These are phyloP conservation scores for Clupea harengus DNA, from an alignment of 2,113 vertebrate genomes.

Conservation along the genomic window DNA sequence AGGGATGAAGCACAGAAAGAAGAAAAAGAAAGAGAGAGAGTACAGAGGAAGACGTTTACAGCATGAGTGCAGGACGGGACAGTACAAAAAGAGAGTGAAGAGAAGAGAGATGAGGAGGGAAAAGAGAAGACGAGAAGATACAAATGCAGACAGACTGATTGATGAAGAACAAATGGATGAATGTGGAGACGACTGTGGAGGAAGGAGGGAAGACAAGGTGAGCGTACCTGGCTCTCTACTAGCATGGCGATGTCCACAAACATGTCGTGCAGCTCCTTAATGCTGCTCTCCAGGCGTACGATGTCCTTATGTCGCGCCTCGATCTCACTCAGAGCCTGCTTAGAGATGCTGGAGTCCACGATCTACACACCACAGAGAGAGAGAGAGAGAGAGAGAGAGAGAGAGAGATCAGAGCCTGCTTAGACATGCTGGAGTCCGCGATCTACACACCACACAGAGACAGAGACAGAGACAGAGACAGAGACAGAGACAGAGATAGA, in stretches of 20 bases:
- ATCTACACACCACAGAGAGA: slow-evolving; percentile 71
- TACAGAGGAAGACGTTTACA: neutral
- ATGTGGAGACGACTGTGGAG: neutral
- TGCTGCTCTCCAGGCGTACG: slow-evolving; percentile 91
- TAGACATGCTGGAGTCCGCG: too few relatives aligned
- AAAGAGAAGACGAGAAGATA: neutral
- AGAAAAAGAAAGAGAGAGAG: slow-evolving; percentile 24
- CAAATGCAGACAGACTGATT: neutral
- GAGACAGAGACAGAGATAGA: too few relatives aligned
- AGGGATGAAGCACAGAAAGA: slow-evolving; percentile 14
- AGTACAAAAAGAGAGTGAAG: neutral
- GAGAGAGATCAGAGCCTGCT: too few relatives aligned
- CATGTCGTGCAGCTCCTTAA: slow-evolving; percentile 96
- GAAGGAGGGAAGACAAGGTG: neutral
- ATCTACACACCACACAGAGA: too few relatives aligned
- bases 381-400: slow-evolving; percentile 19
- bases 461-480: too few relatives aligned
- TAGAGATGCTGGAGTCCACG: slow-evolving; percentile 92
- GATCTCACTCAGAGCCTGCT: slow-evolving; percentile 94
- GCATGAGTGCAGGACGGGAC: neutral
- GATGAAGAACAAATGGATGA: neutral
- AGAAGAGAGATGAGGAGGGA: neutral
- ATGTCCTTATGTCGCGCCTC: slow-evolving; percentile 96
- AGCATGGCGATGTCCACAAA: slow-evolving; percentile 97
- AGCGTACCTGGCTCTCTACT: slow-evolving; percentile 91